Evolutionary conservation across 1,140 invertebrate genomes (phyloP), one percentile per base, ranked within the genome.

Genomic region (Bombus haemorrhoidalis): DNA sequence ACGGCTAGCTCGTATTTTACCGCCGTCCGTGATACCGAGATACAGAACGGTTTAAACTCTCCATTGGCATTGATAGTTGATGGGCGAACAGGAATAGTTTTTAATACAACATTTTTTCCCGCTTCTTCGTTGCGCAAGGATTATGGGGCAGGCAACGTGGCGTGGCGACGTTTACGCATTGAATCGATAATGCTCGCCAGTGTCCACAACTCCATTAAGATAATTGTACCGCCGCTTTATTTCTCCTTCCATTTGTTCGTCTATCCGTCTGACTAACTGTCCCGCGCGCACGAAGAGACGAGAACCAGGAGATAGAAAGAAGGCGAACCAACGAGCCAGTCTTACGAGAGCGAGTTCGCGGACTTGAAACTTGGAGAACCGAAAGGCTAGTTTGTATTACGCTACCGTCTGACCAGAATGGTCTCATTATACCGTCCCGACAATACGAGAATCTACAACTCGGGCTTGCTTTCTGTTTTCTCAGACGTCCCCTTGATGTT

Each of bases 161-260:
- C 81, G 73, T 79, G 57, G 83, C 62, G 39, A 72, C 76, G 57
- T 81, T 89, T 78, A 85, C 68, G 69, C 64, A 76, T 66, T n/a
- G 66, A 93, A 94, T 94, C 93, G 92, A 94, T 94, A 94, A 92
- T 91, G 87, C 91, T 85, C 87, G 86, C 81, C 89, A 86, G 86
- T 93, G 92, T 93, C 91, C 93, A 92, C 92, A 92, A 93, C 91
- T 94, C 93, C 94, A 94, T 94, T 94, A 94, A 93, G 92, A 93
- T 94, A 94, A 94, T 94, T 94, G 93, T 93, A 83, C 79, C 73
- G 74, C 41, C 77, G 74, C 83, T 83, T 84, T 87, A 85, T 89
- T 86, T 81, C 86, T 87, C 83, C 72, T 74, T 75, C 64, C 72
- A 86, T 90, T 88, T 85, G 72, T 83, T 74, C 81, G 59, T 85